phyloP scores from a whole-genome alignment of 1,140 invertebrate genomes.

The Stegodyphus mimosarum region DNA sequence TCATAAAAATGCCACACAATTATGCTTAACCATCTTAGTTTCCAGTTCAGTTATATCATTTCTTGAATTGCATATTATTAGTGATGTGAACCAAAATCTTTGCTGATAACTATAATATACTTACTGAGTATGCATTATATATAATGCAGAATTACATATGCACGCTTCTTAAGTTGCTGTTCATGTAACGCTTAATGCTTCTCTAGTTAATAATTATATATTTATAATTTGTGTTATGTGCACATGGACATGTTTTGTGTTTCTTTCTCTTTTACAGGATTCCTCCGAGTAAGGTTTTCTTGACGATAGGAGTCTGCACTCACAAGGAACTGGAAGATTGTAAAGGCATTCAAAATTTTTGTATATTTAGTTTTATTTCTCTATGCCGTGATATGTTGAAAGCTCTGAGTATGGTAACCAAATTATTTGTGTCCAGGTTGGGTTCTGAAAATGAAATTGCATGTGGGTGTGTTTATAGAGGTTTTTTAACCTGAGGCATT shows the following conservation, averaged over 20 bases:
- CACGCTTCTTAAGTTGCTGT: too few relatives aligned
- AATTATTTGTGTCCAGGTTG: slow-evolving; percentile 6
- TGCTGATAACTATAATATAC: too few relatives aligned
- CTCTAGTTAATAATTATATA: too few relatives aligned
- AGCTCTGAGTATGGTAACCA: slow-evolving; percentile 18
- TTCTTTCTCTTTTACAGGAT: background rate
- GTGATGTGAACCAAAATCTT: too few relatives aligned
- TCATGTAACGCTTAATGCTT: too few relatives aligned
- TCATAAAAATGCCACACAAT: too few relatives aligned
- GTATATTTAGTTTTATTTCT: slow-evolving; percentile 28
- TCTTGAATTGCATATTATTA: too few relatives aligned
- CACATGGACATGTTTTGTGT: background rate
- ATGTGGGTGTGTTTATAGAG: background rate
- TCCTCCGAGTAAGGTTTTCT: slow-evolving; percentile 9
- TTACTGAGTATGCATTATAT: too few relatives aligned
- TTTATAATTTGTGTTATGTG: background rate
- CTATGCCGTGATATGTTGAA: background rate
- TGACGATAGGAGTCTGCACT: slow-evolving; percentile 9
- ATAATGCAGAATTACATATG: too few relatives aligned
- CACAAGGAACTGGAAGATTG: slow-evolving; percentile 30
- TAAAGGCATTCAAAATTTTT: slow-evolving; percentile 41
- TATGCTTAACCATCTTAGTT: too few relatives aligned
- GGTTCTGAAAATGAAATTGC: background rate
- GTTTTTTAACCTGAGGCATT: background rate
- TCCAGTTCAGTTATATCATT: too few relatives aligned